Evolutionary conservation across 2,113 vertebrate genomes (phyloP), one percentile per base, ranked within the genome.

Genomic region (Anolis carolinensis): DNA sequence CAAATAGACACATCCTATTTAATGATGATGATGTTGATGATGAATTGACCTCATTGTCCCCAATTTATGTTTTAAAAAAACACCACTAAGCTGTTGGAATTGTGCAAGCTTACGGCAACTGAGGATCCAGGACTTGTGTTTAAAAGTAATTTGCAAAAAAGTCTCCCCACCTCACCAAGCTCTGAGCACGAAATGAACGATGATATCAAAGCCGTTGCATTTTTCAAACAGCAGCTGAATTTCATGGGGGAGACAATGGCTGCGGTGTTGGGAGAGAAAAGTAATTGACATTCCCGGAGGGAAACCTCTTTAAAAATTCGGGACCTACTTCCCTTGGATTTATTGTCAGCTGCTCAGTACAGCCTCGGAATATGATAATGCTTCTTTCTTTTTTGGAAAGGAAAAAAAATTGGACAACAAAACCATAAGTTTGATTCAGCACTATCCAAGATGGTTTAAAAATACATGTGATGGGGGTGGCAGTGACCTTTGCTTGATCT

Each of bases 261-360:
- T 1, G 70, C 0, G 0, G 65, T 76, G 88, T 88, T 88, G 83
- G 86, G 87, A 93, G 92, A 86, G 85, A 89, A 88, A 93, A 77
- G 90, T 92, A 90, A 92, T 94, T 94, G 89, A 86, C 89, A 91
- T 93, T 93, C 91, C 77, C 78, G 74, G 81, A 18, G 14, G 92
- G 81, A 92, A 94, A 89, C 52, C 84, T 89, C 86, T 88, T 90
- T 79, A 89, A 70, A 88, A 93, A 89, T 90, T 91, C 50, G 8
- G 86, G 83, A 52, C 34, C 63, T 0, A 23, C 23, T 73, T 93
- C 70, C 63, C 92, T 89, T 89, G 89, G 91, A 84, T 92, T 93
- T 92, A 87, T 90, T 87, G 79, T 90, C 88, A 83, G 90, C 16
- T 36, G 72, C 80, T 72, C 52, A 88, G 14, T 63, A 75, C n/a